phyloP scores from a whole-genome alignment of 2,888 invertebrate genomes.

The Charanyca ferruginea region DNA sequence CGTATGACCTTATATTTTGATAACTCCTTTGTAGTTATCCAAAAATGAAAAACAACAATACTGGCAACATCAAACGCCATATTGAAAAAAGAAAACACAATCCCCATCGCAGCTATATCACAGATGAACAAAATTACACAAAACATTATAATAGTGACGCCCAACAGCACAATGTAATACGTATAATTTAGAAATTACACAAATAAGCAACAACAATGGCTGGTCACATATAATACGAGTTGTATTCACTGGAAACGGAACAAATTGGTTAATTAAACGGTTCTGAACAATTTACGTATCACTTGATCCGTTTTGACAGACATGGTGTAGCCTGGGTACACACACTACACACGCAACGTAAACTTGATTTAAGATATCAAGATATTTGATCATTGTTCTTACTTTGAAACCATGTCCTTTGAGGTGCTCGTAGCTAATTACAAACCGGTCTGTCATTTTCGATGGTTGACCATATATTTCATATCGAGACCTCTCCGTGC shows the following conservation, averaged over 20 bases:
- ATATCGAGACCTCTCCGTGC: too few species aligned
- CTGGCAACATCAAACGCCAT: conserved; percentile 11
- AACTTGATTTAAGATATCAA: conserved; percentile 17
- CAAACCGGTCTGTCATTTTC: too few species aligned
- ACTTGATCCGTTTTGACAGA: conserved; percentile 69
- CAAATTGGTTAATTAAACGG: conserved; percentile 86
- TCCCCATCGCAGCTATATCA: conserved; percentile 23
- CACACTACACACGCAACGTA: conserved; percentile 47
- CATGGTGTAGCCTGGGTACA: conserved; percentile 62
- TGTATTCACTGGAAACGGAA: conserved; percentile 81
- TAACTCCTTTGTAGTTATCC: neutral
- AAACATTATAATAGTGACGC: conserved; percentile 52
- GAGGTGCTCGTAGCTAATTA: too few species aligned
- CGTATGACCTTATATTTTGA: too few species aligned
- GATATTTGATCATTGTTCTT: conserved; percentile 46
- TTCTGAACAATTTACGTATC: conserved; percentile 80
- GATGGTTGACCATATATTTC: too few species aligned
- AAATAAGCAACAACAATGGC: conserved; percentile 70
- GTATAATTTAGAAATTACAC: conserved; percentile 70
- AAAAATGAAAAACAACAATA: neutral
- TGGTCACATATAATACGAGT: conserved; percentile 67
- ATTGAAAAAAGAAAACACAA: neutral
- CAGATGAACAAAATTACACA: conserved; percentile 51
- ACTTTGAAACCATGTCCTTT: conserved; percentile 20
- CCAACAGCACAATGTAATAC: conserved; percentile 56